Percentiles rank a stretch among this genome's conserved stretches.
Conservation (phyloP, 2,888 invertebrate genomes). For the Scaptomyza cyrtandrae region DNA sequence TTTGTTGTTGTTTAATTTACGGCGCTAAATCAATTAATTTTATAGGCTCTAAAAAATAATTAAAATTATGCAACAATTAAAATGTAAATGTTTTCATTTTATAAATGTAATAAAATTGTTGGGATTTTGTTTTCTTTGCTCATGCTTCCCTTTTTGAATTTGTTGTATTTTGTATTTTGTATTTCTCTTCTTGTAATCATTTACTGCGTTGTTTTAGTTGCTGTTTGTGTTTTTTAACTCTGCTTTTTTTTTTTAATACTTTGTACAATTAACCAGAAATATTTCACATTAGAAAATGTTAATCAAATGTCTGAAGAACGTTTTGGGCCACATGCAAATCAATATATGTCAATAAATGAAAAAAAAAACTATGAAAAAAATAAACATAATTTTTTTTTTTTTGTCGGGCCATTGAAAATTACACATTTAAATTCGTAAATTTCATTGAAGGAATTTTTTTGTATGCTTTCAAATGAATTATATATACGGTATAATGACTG, state of each 20-base stretch:
- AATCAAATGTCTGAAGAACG: constrained; percentile 41
- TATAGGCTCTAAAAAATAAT: constrained; percentile 74
- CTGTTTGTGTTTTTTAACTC: constrained; percentile 48
- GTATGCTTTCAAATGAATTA: constrained; percentile 67
- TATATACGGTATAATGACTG: constrained; percentile 75
- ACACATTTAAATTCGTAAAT: constrained; percentile 77
- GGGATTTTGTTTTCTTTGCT: constrained; percentile 66
- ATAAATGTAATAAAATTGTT: constrained; percentile 81
- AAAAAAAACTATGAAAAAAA: constrained; percentile 22
- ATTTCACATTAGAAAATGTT: constrained; percentile 59
- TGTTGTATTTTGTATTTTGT: constrained; percentile 46
- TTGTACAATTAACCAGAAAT: constrained; percentile 79
- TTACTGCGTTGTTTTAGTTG: constrained; percentile 50
- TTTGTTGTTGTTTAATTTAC: constrained; percentile 60
- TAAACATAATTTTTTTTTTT: constrained; percentile 20
- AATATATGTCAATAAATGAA: constrained; percentile 19
- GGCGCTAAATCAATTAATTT: constrained; percentile 60
- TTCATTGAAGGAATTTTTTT: constrained; percentile 78
- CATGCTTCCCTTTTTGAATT: constrained; percentile 43
- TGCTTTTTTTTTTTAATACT: constrained; percentile 77
- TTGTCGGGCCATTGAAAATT: constrained; percentile 51
- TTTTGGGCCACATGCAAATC: constrained; percentile 29
- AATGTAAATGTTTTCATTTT: constrained; percentile 77
- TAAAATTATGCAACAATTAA: constrained; percentile 83
- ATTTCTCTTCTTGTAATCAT: constrained; percentile 37